Percentiles rank a stretch among this genome's conserved stretches.
Evolutionary conservation across 2,888 invertebrate species (phyloP).

Genomic region (Scrobipalpa costella): DNA sequence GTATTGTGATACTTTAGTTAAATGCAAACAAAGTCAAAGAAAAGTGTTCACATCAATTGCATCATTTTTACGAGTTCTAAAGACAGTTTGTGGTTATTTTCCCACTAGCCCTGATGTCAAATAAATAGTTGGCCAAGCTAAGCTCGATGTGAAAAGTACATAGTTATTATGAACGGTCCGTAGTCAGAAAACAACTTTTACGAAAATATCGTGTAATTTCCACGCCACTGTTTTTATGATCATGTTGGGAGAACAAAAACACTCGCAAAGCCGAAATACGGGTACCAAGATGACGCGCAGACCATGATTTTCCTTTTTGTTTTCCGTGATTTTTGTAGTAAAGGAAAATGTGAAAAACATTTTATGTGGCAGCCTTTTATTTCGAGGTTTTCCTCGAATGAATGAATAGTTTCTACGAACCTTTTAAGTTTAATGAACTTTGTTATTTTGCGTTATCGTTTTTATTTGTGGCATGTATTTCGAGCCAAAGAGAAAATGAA

Average conservation of each 20-base stretch:
- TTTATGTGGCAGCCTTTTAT: conserved; percentile 1
- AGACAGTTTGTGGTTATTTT: too few relatives aligned
- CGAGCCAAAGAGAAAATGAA: background rate
- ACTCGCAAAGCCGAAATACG: background rate
- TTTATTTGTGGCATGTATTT: background rate
- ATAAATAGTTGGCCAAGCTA: too few relatives aligned
- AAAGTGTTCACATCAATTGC: too few relatives aligned
- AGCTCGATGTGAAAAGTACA: too few relatives aligned
- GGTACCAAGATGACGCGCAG: background rate
- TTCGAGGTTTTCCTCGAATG: background rate
- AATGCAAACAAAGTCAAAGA: too few relatives aligned
- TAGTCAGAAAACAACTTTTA: too few relatives aligned
- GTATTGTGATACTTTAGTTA: too few relatives aligned
- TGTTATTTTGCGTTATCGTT: background rate
- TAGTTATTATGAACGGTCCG: too few relatives aligned
- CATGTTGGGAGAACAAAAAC: background rate
- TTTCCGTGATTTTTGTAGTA: background rate
- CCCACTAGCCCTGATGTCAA: too few relatives aligned
- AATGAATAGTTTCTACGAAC: conserved; percentile 13
- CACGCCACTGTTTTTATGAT: conserved; percentile 12
- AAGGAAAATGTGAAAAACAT: conserved; percentile 7
- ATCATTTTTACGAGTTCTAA: too few relatives aligned
- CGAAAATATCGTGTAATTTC: too few relatives aligned
- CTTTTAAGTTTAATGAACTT: conserved; percentile 13
- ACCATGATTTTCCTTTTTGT: conserved; percentile 8